phyloP scores from a whole-genome alignment of 2,797 vertebrate species.

The Erpetoichthys calabaricus region DNA sequence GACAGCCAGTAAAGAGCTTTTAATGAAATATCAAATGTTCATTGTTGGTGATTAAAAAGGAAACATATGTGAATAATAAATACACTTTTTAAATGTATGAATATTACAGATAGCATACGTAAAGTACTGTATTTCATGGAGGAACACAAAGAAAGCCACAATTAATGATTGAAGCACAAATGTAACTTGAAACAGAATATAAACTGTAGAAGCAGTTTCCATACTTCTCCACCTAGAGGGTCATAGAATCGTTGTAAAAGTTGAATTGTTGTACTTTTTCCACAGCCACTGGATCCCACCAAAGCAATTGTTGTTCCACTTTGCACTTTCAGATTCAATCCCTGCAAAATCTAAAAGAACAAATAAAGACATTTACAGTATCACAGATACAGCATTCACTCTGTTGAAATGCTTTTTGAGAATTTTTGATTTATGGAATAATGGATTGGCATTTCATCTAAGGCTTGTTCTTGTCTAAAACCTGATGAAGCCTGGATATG shows the following conservation, averaged over 20 bases:
- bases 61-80: not conserved
- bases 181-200: too few species aligned
- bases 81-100: not conserved
- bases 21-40: not conserved
- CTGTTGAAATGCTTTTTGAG: too few species aligned
- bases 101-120: not conserved
- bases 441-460: too few species aligned
- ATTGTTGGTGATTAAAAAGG: not conserved
- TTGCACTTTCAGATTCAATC: constrained; percentile 49
- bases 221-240: constrained; percentile 47
- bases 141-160: too few species aligned
- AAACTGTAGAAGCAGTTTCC: too few species aligned
- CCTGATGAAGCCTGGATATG: too few species aligned
- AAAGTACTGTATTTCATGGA: too few species aligned
- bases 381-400: too few species aligned
- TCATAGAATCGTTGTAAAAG: constrained; percentile 63
- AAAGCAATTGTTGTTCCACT: constrained; percentile 59
- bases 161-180: too few species aligned
- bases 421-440: too few species aligned
- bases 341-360: constrained; percentile 45
- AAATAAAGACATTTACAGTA: constrained; percentile 1
- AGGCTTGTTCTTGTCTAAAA: too few species aligned
- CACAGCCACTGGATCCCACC: constrained; percentile 60
- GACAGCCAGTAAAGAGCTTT: too few species aligned
- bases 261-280: constrained; percentile 59